A percentile compares a stretch with the other conserved stretches of the same genome.
Conservation (phyloP, 2,888 invertebrate species). For the Arrhopalites spinosus region DNA sequence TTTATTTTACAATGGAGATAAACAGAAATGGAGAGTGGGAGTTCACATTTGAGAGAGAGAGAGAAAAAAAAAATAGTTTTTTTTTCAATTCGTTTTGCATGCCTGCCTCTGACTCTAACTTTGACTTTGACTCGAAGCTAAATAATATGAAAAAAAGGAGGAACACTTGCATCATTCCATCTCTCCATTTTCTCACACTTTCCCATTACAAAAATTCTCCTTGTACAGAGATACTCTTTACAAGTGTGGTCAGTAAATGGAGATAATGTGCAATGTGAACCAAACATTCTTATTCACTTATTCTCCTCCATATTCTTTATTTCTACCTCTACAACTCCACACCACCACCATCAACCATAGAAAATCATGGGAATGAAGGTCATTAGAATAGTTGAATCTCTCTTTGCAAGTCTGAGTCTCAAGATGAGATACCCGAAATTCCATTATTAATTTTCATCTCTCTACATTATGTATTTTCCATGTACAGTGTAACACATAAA, state of each 20-base stretch:
- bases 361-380: too few species aligned
- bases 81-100: conserved; percentile 36
- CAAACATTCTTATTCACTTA: too few species aligned
- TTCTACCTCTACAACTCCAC: too few species aligned
- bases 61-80: conserved; percentile 17
- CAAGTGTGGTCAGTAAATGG: too few species aligned
- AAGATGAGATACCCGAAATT: background rate
- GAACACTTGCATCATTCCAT: background rate
- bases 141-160: background rate
- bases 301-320: too few species aligned
- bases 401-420: background rate
- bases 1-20: conserved; percentile 3
- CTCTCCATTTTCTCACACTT: conserved; percentile 28
- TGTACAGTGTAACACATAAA: background rate
- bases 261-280: too few species aligned
- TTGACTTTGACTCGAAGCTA: conserved; percentile 23
- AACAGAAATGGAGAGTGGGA: conserved; percentile 17
- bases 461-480: background rate
- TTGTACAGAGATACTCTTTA: background rate
- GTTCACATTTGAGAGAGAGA: too few species aligned
- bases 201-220: background rate
- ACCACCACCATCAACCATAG: too few species aligned
- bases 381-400: background rate
- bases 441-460: background rate
- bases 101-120: conserved; percentile 16